phyloP scores from a whole-genome alignment of 2,797 vertebrate species.

The Holocentrus rufus region DNA sequence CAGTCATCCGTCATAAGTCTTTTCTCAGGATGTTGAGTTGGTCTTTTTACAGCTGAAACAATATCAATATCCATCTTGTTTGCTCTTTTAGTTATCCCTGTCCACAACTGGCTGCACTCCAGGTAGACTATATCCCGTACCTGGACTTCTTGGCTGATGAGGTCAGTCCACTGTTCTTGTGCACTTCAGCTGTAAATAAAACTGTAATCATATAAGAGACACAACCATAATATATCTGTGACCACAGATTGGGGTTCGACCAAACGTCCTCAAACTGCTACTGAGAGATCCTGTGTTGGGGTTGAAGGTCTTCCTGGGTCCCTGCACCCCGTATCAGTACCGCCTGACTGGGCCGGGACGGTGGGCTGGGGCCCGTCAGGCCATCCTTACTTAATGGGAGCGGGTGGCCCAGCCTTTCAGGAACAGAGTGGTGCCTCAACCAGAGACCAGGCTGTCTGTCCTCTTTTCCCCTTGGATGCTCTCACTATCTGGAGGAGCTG shows the following conservation, averaged over 20 bases:
- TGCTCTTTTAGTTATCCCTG: conserved; percentile 69
- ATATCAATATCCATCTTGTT: not conserved
- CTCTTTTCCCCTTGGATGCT: conserved; percentile 58
- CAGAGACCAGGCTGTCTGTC: not conserved
- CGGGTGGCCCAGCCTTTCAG: conserved; percentile 80
- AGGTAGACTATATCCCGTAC: conserved; percentile 80
- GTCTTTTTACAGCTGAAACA: not conserved
- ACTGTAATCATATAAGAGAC: not conserved
- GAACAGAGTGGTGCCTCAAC: conserved; percentile 71
- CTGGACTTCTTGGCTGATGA: conserved; percentile 82
- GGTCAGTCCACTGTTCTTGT: conserved; percentile 73
- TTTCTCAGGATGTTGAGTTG: not conserved
- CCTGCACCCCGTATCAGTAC: conserved; percentile 88
- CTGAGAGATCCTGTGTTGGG: conserved; percentile 84
- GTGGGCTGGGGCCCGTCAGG: conserved; percentile 85
- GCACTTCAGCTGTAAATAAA: not conserved
- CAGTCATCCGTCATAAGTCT: not conserved
- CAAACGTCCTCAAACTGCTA: conserved; percentile 78
- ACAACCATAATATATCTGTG: conserved; percentile 14
- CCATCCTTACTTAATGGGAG: conserved; percentile 89
- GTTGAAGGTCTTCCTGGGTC: conserved; percentile 83
- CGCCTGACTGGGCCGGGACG: conserved; percentile 82
- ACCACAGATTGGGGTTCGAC: conserved; percentile 78
- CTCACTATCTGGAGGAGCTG: conserved; percentile 60
- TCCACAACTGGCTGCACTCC: conserved; percentile 70